These are phyloP conservation scores for Osmoderma eremita DNA, from an alignment of 2,888 invertebrate species.

Conservation along the genomic window DNA sequence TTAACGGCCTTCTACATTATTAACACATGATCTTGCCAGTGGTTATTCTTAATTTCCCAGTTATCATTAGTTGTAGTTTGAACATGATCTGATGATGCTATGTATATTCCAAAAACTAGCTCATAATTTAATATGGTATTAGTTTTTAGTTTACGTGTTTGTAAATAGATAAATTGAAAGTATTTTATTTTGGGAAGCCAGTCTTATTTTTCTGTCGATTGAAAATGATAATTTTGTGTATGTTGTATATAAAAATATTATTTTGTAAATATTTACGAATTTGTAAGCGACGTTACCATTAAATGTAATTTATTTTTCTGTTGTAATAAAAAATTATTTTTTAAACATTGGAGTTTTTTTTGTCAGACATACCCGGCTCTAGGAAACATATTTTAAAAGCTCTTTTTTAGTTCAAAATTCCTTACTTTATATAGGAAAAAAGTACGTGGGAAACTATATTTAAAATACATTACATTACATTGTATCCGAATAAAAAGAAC, in stretches of 20 bases:
- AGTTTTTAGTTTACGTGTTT: neutral
- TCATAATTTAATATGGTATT: neutral
- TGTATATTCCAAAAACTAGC: neutral
- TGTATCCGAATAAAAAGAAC: no score
- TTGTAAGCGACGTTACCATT: slow-evolving; percentile 4
- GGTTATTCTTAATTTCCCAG: slow-evolving; percentile 8
- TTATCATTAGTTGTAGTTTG: neutral
- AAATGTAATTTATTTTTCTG: slow-evolving; percentile 30
- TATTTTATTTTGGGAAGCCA: neutral
- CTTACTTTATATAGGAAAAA: no score
- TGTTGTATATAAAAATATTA: slow-evolving; percentile 40
- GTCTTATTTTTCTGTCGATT: neutral
- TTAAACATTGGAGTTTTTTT: neutral
- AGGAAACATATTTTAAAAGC: no score
- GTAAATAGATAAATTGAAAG: slow-evolving; percentile 3
- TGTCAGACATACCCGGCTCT: no score
- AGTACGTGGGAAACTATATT: no score
- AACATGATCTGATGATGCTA: neutral
- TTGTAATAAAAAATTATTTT: slow-evolving; percentile 29
- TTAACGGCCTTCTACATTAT: neutral
- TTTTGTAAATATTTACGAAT: slow-evolving; percentile 40
- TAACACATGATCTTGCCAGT: slow-evolving; percentile 8
- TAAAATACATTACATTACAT: no score
- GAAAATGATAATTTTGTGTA: neutral
- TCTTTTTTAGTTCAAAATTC: no score